Evolutionary conservation across 2,888 invertebrate genomes (phyloP).

Genomic region (Saturnia pavonia): DNA sequence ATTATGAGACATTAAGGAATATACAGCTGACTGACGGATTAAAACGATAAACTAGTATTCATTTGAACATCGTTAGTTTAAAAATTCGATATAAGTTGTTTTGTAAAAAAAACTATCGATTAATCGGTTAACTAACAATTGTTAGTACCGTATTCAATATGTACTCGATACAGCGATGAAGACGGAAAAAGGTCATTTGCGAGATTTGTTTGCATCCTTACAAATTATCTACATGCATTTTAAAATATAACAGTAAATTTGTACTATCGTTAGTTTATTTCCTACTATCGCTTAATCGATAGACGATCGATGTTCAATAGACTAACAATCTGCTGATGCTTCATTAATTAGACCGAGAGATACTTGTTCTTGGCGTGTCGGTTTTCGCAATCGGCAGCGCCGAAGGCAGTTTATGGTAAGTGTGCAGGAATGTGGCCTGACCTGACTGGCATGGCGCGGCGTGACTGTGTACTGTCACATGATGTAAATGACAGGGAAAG

Average conservation of each 20-base stretch:
- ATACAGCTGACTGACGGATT: slow-evolving; percentile 14
- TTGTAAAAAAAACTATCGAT: too few species aligned
- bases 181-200: too few species aligned
- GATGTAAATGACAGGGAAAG: slow-evolving; percentile 42
- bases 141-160: too few species aligned
- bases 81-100: too few species aligned
- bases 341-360: slow-evolving; percentile 23
- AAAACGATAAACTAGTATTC: slow-evolving; percentile 20
- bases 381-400: slow-evolving; percentile 36
- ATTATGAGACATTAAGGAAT: background rate
- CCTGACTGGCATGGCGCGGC: slow-evolving; percentile 7
- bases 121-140: too few species aligned
- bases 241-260: too few species aligned
- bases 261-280: too few species aligned
- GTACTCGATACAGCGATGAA: too few species aligned
- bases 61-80: too few species aligned
- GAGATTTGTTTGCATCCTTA: too few species aligned
- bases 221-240: too few species aligned
- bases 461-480: slow-evolving; percentile 26
- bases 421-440: slow-evolving; percentile 38
- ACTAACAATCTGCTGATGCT: slow-evolving; percentile 25
- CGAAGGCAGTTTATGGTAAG: slow-evolving; percentile 35
- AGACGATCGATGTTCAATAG: background rate
- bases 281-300: too few species aligned
- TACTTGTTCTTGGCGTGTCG: slow-evolving; percentile 20